Conservation (phyloP, 1,140 invertebrate genomes). For the Psix sp. region DNA sequence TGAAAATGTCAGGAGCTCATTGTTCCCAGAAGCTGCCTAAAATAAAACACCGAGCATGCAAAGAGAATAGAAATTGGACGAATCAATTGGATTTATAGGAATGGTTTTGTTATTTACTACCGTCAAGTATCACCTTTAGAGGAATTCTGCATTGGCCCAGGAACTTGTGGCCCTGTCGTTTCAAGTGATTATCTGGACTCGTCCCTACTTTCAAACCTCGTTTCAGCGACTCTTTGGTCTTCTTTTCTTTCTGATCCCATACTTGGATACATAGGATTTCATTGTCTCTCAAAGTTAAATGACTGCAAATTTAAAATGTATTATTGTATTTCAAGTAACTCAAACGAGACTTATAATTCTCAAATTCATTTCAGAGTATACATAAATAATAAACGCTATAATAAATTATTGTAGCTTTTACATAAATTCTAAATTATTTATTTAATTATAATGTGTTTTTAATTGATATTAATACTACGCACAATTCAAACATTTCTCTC, state of each 20-base stretch:
- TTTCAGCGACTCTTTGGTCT: not conserved
- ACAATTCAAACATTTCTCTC: constrained; percentile 15
- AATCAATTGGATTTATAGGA: too few species aligned
- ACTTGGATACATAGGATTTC: constrained; percentile 9
- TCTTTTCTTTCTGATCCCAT: constrained; percentile 10
- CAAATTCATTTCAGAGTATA: too few species aligned
- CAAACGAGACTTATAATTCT: too few species aligned
- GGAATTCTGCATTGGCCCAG: constrained; percentile 13
- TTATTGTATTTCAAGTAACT: too few species aligned
- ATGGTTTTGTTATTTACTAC: too few species aligned
- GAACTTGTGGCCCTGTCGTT: constrained; percentile 9
- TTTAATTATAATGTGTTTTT: too few species aligned
- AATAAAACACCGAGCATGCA: too few species aligned
- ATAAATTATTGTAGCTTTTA: too few species aligned
- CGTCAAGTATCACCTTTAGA: constrained; percentile 3
- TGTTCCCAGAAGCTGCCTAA: not conserved
- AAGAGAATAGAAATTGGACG: too few species aligned
- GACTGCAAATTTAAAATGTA: too few species aligned
- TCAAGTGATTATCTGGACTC: not conserved
- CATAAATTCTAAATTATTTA: too few species aligned
- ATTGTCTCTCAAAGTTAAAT: not conserved
- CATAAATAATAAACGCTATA: too few species aligned
- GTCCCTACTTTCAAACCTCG: not conserved
- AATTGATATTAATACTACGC: not conserved
- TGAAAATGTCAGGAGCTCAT: not conserved